A percentile compares a stretch with the other conserved stretches of the same genome.
Conservation (phyloP, 37 sponge, comb jelly and placozoan genomes). For the Chondrilla cf. caribensis region DNA sequence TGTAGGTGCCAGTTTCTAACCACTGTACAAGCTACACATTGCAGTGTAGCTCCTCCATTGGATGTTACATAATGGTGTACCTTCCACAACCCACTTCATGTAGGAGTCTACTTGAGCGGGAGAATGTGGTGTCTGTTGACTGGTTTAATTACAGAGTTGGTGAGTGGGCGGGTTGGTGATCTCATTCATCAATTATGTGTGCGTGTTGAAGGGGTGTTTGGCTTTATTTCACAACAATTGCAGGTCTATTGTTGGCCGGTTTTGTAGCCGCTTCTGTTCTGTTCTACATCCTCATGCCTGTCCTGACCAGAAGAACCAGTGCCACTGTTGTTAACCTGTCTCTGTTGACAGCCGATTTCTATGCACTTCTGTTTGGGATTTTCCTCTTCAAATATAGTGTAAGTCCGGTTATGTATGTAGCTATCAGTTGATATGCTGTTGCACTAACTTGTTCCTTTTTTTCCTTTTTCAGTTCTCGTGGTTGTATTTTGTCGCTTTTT, state of each 20-base stretch:
- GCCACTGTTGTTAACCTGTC: constrained; percentile 83
- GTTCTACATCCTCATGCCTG: constrained; percentile 66
- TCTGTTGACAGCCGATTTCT: constrained; percentile 84
- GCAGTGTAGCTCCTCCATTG: too few species aligned
- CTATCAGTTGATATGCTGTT: too few species aligned
- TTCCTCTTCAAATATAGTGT: constrained; percentile 78
- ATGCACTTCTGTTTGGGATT: constrained; percentile 70
- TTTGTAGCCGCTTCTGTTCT: constrained; percentile 47
- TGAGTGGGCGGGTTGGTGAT: background rate
- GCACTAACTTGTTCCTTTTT: background rate
- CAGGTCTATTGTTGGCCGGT: constrained; percentile 49
- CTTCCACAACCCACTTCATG: too few species aligned
- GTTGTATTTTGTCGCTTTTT: constrained; percentile 62
- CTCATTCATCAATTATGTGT: background rate
- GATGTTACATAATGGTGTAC: too few species aligned
- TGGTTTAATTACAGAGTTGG: constrained; percentile 9
- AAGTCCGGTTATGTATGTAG: too few species aligned
- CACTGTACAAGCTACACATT: too few species aligned
- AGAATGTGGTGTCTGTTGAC: background rate
- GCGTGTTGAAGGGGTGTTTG: background rate
- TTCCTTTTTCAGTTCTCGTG: constrained; percentile 61
- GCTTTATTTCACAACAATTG: too few species aligned
- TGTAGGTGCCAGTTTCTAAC: too few species aligned
- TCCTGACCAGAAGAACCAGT: constrained; percentile 62
- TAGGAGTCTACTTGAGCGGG: constrained; percentile 12